These are phyloP conservation scores for Drosophila rhopaloa DNA, from an alignment of 1,140 invertebrate species.

Conservation along the genomic window DNA sequence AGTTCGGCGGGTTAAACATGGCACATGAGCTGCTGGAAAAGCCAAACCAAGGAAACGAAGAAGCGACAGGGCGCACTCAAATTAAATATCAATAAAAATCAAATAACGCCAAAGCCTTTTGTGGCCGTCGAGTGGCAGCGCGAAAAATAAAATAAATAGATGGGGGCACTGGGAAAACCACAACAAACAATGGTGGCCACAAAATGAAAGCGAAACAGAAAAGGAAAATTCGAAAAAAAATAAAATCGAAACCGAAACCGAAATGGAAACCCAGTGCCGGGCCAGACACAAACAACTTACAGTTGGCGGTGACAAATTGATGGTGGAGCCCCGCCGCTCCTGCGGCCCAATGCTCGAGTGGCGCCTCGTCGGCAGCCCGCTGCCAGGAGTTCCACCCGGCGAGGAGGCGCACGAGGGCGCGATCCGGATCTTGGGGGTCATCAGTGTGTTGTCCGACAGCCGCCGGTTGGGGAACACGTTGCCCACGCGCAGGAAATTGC, in stretches of 20 bases:
- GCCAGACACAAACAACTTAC: conserved; percentile 86
- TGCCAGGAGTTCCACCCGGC: conserved; percentile 92
- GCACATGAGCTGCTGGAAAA: conserved; percentile 46
- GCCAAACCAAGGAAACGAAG: conserved; percentile 24
- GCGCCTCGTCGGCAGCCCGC: conserved; percentile 91
- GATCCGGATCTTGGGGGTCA: conserved; percentile 94
- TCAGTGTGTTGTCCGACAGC: conserved; percentile 95
- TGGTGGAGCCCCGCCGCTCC: conserved; percentile 92
- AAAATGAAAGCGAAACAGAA: conserved; percentile 37
- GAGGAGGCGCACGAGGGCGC: conserved; percentile 94
- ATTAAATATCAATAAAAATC: conserved; percentile 56
- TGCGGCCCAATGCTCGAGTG: conserved; percentile 96
- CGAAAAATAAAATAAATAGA: conserved; percentile 19
- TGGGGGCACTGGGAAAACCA: conserved; percentile 34
- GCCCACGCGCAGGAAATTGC: conserved; percentile 93
- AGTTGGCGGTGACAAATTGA: conserved; percentile 94
- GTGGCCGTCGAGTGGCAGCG: conserved; percentile 36
- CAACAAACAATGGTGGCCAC: conserved; percentile 61
- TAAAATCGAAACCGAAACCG: conserved; percentile 18
- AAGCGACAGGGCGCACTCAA: conserved; percentile 34
- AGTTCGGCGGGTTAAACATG: conserved; percentile 42
- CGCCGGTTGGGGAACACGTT: conserved; percentile 92
- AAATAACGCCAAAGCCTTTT: conserved; percentile 42
- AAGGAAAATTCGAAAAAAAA: conserved; percentile 15
- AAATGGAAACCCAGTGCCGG: conserved; percentile 42